phyloP scores from a whole-genome alignment of 1,140 invertebrate species.

The Metopolophium dirhodum region DNA sequence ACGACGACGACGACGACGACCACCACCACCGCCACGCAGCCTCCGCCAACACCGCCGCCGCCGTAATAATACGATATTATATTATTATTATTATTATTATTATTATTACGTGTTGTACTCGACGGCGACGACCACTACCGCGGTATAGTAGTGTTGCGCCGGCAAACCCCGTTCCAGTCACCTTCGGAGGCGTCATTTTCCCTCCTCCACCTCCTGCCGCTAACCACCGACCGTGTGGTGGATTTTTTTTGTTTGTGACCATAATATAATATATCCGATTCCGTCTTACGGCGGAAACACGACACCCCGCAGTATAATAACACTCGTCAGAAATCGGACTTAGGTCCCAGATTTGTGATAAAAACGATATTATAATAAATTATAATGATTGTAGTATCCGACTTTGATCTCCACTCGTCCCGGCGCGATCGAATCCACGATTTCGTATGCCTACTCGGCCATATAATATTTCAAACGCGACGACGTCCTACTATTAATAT shows the following conservation, averaged over 20 bases:
- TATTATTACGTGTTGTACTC: constrained; percentile 2
- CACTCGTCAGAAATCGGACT: background rate
- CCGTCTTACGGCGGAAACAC: background rate
- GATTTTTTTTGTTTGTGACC: background rate
- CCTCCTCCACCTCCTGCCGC: background rate
- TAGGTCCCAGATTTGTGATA: background rate
- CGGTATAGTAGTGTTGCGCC: background rate
- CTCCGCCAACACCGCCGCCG: background rate
- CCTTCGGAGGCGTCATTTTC: background rate
- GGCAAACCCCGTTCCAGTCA: background rate
- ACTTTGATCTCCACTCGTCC: too few relatives aligned
- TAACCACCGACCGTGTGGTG: background rate
- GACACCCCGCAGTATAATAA: background rate
- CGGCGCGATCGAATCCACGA: background rate
- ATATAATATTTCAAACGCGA: background rate
- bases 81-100: background rate
- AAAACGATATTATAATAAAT: background rate
- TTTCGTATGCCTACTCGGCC: background rate
- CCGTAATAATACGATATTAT: constrained; percentile 7
- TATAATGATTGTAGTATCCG: background rate
- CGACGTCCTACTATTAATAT: too few relatives aligned
- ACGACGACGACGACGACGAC: background rate
- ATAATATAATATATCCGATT: background rate
- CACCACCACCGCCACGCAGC: background rate
- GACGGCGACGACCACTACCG: constrained; percentile 4